Evolutionary conservation across 2,113 vertebrate species (phyloP).

Genomic region (Suricata suricatta): DNA sequence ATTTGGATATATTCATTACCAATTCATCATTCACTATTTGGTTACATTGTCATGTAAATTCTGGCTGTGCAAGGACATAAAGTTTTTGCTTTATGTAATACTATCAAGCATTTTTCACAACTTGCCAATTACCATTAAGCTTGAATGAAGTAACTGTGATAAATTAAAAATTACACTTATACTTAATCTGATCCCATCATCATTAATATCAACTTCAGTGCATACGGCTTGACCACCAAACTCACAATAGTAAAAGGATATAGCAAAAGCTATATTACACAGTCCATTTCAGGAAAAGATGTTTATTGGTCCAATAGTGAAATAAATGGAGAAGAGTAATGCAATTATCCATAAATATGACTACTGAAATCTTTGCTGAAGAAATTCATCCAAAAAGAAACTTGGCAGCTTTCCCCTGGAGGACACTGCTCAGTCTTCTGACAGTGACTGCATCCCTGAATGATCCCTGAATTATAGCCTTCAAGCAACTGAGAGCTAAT

Average conservation of each 20-base stretch:
- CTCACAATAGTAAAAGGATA: conserved; percentile 67
- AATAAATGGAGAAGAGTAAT: conserved; percentile 73
- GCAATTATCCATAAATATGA: conserved; percentile 68
- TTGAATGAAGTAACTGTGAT: conserved; percentile 65
- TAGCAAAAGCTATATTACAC: neutral
- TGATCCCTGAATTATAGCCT: conserved; percentile 74
- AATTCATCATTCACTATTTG: conserved; percentile 55
- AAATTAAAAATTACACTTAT: conserved; percentile 64
- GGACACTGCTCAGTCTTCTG: conserved; percentile 76
- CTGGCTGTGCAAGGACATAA: conserved; percentile 48
- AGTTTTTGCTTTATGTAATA: conserved; percentile 50
- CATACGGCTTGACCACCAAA: conserved; percentile 45
- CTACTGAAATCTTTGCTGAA: conserved; percentile 62
- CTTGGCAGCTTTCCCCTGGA: conserved; percentile 73
- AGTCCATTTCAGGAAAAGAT: conserved; percentile 69
- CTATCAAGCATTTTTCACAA: conserved; percentile 53
- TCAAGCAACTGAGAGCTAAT: conserved; percentile 73
- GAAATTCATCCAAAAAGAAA: conserved; percentile 76
- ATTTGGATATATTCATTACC: conserved; percentile 45
- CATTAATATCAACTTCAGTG: conserved; percentile 55
- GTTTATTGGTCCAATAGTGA: conserved; percentile 77
- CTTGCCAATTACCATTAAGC: neutral
- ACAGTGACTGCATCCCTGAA: conserved; percentile 12
- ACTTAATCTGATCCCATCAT: conserved; percentile 29
- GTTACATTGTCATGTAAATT: conserved; percentile 60